Evolutionary conservation across 2,888 invertebrate species (phyloP).

Genomic region (Coelopa pilipes): DNA sequence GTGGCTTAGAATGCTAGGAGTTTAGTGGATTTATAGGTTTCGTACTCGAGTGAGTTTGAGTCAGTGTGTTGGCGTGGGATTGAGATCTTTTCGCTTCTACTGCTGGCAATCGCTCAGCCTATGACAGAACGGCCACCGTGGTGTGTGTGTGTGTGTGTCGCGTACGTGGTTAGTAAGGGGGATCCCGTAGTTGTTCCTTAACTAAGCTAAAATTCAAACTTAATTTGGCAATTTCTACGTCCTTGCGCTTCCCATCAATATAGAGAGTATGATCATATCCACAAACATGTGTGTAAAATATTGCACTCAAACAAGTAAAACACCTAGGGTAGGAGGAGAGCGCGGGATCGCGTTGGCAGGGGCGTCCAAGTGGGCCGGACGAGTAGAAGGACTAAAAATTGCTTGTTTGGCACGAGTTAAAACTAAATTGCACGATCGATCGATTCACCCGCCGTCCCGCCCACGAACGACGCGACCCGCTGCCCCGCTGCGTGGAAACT

Average conservation of each 20-base stretch:
- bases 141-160: neutral
- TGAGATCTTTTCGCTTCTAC: neutral
- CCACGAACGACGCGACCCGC: too few species aligned
- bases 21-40: neutral
- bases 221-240: conserved; percentile 18
- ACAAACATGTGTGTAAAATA: conserved; percentile 2
- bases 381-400: neutral
- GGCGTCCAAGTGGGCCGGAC: neutral
- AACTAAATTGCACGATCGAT: conserved; percentile 27
- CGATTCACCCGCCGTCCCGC: too few species aligned
- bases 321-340: too few species aligned
- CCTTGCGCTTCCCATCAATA: too few species aligned
- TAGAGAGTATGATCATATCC: conserved; percentile 5
- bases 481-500: too few species aligned
- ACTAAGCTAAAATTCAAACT: conserved; percentile 10
- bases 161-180: neutral
- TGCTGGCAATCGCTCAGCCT: neutral
- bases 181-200: neutral
- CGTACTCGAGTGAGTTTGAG: neutral
- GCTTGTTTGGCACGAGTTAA: conserved; percentile 32
- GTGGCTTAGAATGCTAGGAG: neutral
- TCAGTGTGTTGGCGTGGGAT: neutral
- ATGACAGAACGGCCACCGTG: neutral
- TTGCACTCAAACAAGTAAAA: conserved; percentile 6
- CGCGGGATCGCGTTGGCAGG: neutral